Conservation (phyloP, 1,140 invertebrate genomes). For the Bathynomus jamesi region DNA sequence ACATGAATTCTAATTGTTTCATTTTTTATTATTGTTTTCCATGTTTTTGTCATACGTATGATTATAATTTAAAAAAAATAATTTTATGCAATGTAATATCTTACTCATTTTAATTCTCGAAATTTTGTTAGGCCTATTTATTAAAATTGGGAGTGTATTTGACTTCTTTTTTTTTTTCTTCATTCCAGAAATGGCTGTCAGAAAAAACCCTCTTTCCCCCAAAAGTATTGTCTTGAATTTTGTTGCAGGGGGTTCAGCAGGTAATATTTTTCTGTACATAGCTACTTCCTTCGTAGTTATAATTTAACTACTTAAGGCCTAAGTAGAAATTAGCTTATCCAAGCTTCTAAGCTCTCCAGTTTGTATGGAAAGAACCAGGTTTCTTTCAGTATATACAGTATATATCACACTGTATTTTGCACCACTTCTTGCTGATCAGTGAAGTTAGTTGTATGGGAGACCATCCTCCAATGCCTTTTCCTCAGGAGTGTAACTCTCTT, state of each 20-base stretch:
- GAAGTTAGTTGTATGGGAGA: too few species aligned
- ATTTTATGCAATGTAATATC: too few species aligned
- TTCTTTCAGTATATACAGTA: background rate
- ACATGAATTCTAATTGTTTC: too few species aligned
- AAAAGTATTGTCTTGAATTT: constrained; percentile 75
- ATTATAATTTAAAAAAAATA: too few species aligned
- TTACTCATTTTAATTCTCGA: too few species aligned
- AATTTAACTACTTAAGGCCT: constrained; percentile 4
- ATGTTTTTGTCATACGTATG: too few species aligned
- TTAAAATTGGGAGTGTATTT: too few species aligned
- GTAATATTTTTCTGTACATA: constrained; percentile 41
- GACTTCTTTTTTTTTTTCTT: background rate
- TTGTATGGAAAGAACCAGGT: background rate
- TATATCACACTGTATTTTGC: background rate
- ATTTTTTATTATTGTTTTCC: too few species aligned
- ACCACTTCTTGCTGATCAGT: background rate
- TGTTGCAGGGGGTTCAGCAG: constrained; percentile 77
- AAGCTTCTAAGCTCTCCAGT: background rate
- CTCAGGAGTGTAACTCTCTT: too few species aligned
- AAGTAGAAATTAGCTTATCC: background rate
- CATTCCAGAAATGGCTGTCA: background rate
- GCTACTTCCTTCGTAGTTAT: background rate
- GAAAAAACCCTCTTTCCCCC: constrained; percentile 1
- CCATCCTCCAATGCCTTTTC: too few species aligned
- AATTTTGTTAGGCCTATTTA: too few species aligned